These are phyloP conservation scores for Propithecus deckenii DNA, from an alignment of 2,797 vertebrate genomes.

Conservation along the genomic window DNA sequence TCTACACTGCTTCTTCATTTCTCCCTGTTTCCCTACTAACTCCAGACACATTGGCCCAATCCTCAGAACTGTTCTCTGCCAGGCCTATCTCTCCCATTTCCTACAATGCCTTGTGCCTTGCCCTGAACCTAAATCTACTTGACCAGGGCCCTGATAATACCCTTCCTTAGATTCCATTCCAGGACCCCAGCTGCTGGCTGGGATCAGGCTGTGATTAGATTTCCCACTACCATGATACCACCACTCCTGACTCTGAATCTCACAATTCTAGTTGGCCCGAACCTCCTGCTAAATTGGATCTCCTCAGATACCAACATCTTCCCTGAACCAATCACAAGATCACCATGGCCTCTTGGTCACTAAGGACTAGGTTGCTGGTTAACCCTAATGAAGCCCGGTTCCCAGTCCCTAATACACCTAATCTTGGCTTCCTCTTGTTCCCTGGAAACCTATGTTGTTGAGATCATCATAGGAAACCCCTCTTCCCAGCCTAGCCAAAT, in stretches of 20 bases:
- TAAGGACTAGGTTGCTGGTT: neutral
- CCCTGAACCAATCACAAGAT: neutral
- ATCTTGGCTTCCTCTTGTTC: neutral
- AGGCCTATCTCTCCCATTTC: neutral
- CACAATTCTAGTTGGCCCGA: neutral
- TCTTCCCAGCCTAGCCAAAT: neutral
- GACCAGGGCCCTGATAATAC: neutral
- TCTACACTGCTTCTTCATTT: neutral
- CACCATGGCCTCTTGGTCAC: neutral
- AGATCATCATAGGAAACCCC: neutral
- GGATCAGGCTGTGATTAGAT: neutral
- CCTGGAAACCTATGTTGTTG: neutral
- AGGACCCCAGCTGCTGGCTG: neutral
- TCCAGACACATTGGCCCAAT: neutral
- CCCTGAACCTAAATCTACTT: neutral
- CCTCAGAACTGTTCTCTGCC: neutral
- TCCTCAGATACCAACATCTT: neutral
- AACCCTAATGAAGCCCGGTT: neutral
- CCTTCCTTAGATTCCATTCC: neutral
- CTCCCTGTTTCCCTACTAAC: neutral
- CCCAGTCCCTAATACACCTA: neutral
- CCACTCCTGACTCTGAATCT: neutral
- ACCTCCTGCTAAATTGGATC: neutral
- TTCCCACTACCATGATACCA: neutral
- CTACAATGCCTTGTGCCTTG: neutral